Conservation (phyloP, 1,140 invertebrate species). For the Trissolcus basalis region DNA sequence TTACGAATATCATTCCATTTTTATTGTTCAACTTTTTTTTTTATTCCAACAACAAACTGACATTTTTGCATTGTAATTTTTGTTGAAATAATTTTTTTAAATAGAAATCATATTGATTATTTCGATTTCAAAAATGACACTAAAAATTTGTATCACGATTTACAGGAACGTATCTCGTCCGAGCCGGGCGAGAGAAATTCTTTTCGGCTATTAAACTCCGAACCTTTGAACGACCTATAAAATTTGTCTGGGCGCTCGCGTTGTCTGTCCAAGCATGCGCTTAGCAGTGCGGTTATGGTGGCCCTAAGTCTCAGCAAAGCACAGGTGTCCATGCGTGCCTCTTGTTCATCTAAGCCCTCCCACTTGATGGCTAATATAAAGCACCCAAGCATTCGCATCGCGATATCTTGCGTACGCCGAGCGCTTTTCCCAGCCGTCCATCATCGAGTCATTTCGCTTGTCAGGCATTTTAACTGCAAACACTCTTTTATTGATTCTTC, state of each 20-base stretch:
- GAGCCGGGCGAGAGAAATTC: slow-evolving; percentile 70
- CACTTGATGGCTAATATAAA: slow-evolving; percentile 49
- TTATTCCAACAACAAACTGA: no score
- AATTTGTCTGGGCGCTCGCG: slow-evolving; percentile 73
- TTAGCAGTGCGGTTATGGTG: slow-evolving; percentile 69
- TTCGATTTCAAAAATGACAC: no score
- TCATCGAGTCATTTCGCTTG: slow-evolving; percentile 25
- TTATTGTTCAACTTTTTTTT: no score
- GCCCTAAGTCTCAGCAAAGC: slow-evolving; percentile 28
- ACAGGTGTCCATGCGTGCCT: slow-evolving; percentile 47
- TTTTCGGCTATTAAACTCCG: slow-evolving; percentile 70
- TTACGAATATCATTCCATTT: no score
- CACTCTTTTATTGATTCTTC: no score
- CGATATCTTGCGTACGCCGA: slow-evolving; percentile 14
- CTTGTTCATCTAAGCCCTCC: slow-evolving; percentile 27
- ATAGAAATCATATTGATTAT: no score
- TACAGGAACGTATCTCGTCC: no score
- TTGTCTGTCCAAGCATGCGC: slow-evolving; percentile 71
- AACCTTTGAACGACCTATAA: slow-evolving; percentile 75
- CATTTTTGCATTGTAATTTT: no score
- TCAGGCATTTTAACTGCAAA: slow-evolving; percentile 2
- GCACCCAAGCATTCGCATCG: slow-evolving; percentile 28
- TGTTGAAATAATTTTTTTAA: no score
- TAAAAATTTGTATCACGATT: no score
- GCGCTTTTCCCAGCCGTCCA: slow-evolving; percentile 20